Evolutionary conservation across 2,113 vertebrate species (phyloP).

Genomic region (Podarcis muralis): DNA sequence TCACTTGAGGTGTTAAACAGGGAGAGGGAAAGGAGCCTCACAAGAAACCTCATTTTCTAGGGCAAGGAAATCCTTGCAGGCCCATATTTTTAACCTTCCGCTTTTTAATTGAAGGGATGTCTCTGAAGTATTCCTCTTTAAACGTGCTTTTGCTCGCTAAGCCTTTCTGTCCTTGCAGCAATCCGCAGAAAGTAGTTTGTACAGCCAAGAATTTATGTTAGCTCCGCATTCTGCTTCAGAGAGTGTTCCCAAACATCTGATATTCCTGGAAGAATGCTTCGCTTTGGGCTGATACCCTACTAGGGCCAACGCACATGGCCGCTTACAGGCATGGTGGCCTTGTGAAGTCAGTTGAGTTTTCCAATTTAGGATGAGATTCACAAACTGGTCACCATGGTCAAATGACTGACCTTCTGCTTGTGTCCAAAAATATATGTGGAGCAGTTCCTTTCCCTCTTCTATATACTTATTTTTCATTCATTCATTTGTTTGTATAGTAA

Average conservation of each 20-base stretch:
- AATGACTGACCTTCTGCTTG: background rate
- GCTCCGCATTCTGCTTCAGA: slow-evolving; percentile 17
- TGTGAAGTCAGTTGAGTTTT: background rate
- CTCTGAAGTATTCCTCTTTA: slow-evolving; percentile 58
- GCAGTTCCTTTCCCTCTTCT: background rate
- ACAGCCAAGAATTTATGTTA: slow-evolving; percentile 20
- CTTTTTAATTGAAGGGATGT: slow-evolving; percentile 71
- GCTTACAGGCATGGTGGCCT: background rate
- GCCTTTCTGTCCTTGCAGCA: slow-evolving; percentile 39
- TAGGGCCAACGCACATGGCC: background rate
- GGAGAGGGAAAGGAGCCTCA: slow-evolving; percentile 15
- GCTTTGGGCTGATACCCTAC: background rate
- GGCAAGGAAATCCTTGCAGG: slow-evolving; percentile 68
- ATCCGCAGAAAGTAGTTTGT: slow-evolving; percentile 46
- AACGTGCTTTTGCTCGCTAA: slow-evolving; percentile 57
- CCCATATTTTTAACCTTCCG: slow-evolving; percentile 64
- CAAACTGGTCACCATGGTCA: background rate
- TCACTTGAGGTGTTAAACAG: background rate
- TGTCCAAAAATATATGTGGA: background rate
- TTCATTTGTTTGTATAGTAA: background rate
- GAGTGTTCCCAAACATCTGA: slow-evolving; percentile 10
- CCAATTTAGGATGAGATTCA: background rate
- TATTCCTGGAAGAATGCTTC: background rate
- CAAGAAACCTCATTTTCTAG: slow-evolving; percentile 66
- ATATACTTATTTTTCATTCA: background rate